phyloP scores from a whole-genome alignment of 1,140 invertebrate genomes.

The Tetragnatha versicolor region DNA sequence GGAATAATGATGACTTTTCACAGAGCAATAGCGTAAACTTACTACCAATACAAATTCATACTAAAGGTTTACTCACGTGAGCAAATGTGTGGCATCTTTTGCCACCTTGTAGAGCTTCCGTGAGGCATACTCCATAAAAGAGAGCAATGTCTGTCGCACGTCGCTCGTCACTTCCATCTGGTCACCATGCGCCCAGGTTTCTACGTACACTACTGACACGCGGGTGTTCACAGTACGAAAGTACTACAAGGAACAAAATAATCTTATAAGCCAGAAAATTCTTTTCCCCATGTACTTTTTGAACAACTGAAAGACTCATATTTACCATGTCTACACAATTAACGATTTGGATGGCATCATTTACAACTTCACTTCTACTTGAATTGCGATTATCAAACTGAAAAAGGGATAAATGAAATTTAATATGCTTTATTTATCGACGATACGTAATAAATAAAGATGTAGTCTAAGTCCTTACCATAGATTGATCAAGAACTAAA shows the following conservation, averaged over 20 bases:
- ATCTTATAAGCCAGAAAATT: not conserved
- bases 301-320: not conserved
- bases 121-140: slow-evolving; percentile 88
- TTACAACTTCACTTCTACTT: slow-evolving; percentile 85
- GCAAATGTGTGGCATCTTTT: slow-evolving; percentile 87
- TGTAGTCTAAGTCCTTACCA: slow-evolving; percentile 69
- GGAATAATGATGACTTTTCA: too few relatives aligned
- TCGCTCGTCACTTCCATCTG: slow-evolving; percentile 76
- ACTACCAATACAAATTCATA: too few relatives aligned
- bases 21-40: too few relatives aligned
- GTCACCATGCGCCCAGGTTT: slow-evolving; percentile 89
- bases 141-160: slow-evolving; percentile 76
- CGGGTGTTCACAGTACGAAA: slow-evolving; percentile 91
- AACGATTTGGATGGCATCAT: slow-evolving; percentile 93
- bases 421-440: not conserved
- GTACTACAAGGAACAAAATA: slow-evolving; percentile 72
- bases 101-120: slow-evolving; percentile 81
- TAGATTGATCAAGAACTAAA: slow-evolving; percentile 88
- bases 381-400: slow-evolving; percentile 89
- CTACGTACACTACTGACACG: slow-evolving; percentile 93
- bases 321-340: slow-evolving; percentile 93
- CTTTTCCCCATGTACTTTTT: not conserved
- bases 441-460: not conserved
- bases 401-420: slow-evolving; percentile 58
- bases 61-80: slow-evolving; percentile 76